A percentile compares a stretch with the other conserved stretches of the same genome.
Evolutionary conservation across 2,888 invertebrate genomes (phyloP).

Genomic region (Charanyca ferruginea): DNA sequence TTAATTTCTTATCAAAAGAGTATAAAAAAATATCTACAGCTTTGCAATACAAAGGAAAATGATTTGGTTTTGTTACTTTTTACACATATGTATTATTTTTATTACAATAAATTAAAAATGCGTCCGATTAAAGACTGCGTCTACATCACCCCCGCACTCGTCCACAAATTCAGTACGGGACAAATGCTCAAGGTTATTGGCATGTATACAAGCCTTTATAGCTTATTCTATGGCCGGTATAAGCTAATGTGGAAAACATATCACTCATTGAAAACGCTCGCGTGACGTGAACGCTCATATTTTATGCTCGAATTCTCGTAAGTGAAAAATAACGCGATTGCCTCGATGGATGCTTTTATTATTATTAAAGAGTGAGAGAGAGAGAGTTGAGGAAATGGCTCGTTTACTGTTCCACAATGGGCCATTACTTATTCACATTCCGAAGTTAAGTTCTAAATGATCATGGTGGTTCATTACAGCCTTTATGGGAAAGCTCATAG

Average conservation of each 20-base stretch:
- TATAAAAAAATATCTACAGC: too few species aligned
- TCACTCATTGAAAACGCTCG: constrained; percentile 79
- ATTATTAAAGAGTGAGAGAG: constrained; percentile 54
- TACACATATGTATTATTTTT: too few species aligned
- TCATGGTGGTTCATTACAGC: not conserved
- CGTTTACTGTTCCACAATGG: constrained; percentile 22
- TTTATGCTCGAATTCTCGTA: constrained; percentile 71
- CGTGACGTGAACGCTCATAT: constrained; percentile 75
- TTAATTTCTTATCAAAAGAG: too few species aligned
- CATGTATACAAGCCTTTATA: too few species aligned
- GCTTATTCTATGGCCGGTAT: constrained; percentile 67
- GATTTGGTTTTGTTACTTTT: too few species aligned
- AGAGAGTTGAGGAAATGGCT: constrained; percentile 50
- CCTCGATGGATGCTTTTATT: constrained; percentile 47
- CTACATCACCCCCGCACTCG: too few species aligned
- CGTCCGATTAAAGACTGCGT: too few species aligned
- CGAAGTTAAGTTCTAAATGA: constrained; percentile 8
- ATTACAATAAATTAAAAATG: too few species aligned
- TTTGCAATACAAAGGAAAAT: too few species aligned
- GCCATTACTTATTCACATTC: constrained; percentile 29
- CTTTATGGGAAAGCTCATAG: not conserved
- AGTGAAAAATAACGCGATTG: constrained; percentile 59
- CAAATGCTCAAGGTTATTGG: too few species aligned
- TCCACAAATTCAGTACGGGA: too few species aligned
- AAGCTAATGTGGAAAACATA: constrained; percentile 80